These are phyloP conservation scores for Gymnothorax reevesii DNA, from an alignment of 2,797 vertebrate genomes.

Conservation along the genomic window DNA sequence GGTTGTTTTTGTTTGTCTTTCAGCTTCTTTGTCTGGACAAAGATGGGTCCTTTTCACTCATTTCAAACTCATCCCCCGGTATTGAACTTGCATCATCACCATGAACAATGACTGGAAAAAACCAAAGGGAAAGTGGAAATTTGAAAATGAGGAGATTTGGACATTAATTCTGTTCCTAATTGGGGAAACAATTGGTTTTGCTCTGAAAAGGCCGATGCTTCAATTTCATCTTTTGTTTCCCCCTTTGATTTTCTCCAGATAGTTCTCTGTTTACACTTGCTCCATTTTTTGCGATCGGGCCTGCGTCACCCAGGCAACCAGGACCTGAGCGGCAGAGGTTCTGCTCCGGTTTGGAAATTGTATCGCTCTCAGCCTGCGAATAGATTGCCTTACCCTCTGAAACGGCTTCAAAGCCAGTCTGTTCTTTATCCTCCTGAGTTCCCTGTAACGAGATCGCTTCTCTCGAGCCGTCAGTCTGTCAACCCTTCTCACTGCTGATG, in stretches of 20 bases:
- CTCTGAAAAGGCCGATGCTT: neutral
- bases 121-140: neutral
- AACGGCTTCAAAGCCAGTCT: conserved; percentile 9
- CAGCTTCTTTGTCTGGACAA: neutral
- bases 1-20: neutral
- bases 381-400: conserved; percentile 16
- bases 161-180: neutral
- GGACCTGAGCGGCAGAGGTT: neutral
- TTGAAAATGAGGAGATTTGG: neutral
- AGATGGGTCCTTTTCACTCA: too few relatives aligned
- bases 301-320: neutral
- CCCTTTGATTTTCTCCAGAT: neutral
- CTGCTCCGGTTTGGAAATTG: neutral
- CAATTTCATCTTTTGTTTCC: neutral
- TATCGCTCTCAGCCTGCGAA: neutral
- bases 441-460: neutral
- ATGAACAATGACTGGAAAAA: neutral
- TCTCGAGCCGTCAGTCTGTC: neutral
- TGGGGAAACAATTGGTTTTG: neutral
- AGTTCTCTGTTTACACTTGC: neutral
- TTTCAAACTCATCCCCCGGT: neutral
- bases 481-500: neutral
- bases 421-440: neutral
- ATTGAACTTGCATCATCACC: neutral
- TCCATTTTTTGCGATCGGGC: neutral